Evolutionary conservation across 2,797 vertebrate species (phyloP).

Genomic region (Epinephelus coioides): DNA sequence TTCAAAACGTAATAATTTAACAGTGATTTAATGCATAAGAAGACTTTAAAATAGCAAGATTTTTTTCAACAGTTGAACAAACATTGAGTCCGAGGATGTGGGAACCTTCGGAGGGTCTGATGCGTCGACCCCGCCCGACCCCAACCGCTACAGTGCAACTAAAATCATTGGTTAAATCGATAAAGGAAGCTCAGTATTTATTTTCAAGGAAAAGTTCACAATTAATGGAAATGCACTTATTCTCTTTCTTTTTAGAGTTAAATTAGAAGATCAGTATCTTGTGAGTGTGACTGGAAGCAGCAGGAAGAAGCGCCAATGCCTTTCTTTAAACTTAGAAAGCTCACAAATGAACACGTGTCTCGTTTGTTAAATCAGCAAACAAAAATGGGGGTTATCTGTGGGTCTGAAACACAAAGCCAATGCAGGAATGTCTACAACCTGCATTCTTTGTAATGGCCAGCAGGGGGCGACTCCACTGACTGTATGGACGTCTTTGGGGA

Average conservation of each 20-base stretch:
- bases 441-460: too few species aligned
- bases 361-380: too few species aligned
- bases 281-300: too few species aligned
- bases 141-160: conserved; percentile 70
- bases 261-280: not conserved
- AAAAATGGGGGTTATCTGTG: too few species aligned
- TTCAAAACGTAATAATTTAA: conserved; percentile 57
- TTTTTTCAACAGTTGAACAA: not conserved
- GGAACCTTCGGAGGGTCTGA: not conserved
- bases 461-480: too few species aligned
- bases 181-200: conserved; percentile 21
- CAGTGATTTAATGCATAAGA: conserved; percentile 44
- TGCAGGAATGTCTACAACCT: too few species aligned
- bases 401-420: too few species aligned
- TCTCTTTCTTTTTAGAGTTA: not conserved
- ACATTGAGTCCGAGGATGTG: not conserved
- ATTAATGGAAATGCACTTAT: not conserved
- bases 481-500: too few species aligned
- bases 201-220: conserved; percentile 11
- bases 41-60: conserved; percentile 31
- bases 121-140: not conserved
- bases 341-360: too few species aligned
- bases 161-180: conserved; percentile 56
- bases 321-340: too few species aligned
- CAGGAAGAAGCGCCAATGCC: too few species aligned